Evolutionary conservation across 2,888 invertebrate genomes (phyloP), one percentile per base, ranked within the genome.

Genomic region (Synergus gifuensis): DNA sequence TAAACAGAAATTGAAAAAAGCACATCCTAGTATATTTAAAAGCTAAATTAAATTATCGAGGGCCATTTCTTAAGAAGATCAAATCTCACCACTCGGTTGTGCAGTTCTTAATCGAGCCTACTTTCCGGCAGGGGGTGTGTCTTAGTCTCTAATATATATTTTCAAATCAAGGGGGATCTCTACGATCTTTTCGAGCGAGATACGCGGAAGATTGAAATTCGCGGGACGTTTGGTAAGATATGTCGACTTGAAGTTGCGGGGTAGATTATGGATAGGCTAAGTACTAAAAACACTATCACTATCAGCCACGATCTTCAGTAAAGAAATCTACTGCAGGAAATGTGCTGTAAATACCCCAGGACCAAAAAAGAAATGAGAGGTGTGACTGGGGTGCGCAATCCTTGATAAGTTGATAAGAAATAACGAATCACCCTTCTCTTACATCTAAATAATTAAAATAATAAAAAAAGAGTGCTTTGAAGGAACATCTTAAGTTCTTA

Each of bases 231-330:
- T 36, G 54, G 36, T 9, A 54, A 54, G 54, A 54, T 73, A 73
- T 54, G 73, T 73, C 46, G 60, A 60, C 12, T 60, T 60, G 60
- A 18, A 60, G 54, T 54, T 28, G 46, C 22, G 44, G 73, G 73
- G 73, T 73, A 73, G 73, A 73, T 73, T 54, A 28, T 54, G 36
- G 73, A 73, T 73, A 54, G 73, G 54, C 73, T 73, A 73, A 73
- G 73, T 73, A 73, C 73, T 73, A 54, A 73, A 73, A 73, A 73
- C n/a, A 40, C 36, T 73, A 73, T 73, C 49, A 54, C 54, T 73
- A 73, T 73, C 73, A 54, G 73, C 28, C 73, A 73, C 73, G 11
- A 73, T 73, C 73, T 54, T n/a, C 36, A 18, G 36, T 49, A 73
- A 73, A 49, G 73, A 73, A 73, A 73, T 36, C 22, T 11, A 73